Evolutionary conservation across 1,140 invertebrate genomes (phyloP), one percentile per base, ranked within the genome.

Genomic region (Drosophila dunni): DNA sequence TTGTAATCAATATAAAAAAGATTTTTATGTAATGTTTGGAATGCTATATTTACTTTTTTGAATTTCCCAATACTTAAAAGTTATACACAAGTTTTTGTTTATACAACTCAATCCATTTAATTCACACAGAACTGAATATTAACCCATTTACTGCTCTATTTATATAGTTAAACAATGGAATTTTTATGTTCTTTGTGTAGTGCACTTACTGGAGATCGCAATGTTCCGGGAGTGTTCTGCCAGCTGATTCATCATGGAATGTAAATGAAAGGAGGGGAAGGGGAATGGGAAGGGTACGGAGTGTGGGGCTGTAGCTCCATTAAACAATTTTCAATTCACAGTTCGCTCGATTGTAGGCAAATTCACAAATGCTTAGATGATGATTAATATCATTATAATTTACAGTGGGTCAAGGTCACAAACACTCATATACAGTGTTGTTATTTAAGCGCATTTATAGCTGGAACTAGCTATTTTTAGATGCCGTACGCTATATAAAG

Each of bases 241-340:
- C 8, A 51, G 60, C 40, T 63, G 60, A 63, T n/a, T 63, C 46
- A 63, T 48, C 50, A 33, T 50, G 48, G 20, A 29, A 34, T 51
- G 50, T n/a, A 51, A 51, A 34, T 51, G 11, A 7, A 11, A 13
- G 50, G 50, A n/a, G 7, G 36, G 36, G 7, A 38, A 10, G 36
- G 36, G 36, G 8, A 1, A 36, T 1, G 34, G 34, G 34, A 24
- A 3, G 24, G 24, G 24, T 24, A 3, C 4, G 24, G 1, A 0
- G 24, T 29, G 24, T 4, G 24, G 36, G 10, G 36, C 36, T 9
- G 9, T 10, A 15, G n/a, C 50, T 51, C 50, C 24, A 51, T 51
- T 51, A 34, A 50, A 51, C 15, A 48, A 24, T 29, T 29, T 29
- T 29, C 24, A 24, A 51, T 51, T 51, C 24, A n/a, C 24, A 34